phyloP scores from a whole-genome alignment of 2,888 invertebrate genomes.

The Amaurobius ferox region DNA sequence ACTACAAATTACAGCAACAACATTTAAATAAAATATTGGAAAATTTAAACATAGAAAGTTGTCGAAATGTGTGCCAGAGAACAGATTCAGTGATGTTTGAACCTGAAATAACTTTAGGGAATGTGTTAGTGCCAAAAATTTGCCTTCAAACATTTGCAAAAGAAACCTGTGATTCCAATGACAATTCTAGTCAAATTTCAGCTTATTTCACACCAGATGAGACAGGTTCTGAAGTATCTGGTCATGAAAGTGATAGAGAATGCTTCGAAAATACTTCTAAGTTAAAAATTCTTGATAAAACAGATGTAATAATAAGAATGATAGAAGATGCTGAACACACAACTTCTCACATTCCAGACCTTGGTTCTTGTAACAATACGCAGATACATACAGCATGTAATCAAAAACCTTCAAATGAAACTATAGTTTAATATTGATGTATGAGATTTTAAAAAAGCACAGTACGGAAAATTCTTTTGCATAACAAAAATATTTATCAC shows the following conservation, averaged over 20 bases:
- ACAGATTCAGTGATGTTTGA: conserved; percentile 82
- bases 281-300: neutral
- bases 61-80: conserved; percentile 87
- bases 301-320: conserved; percentile 5
- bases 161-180: conserved; percentile 46
- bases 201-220: conserved; percentile 73
- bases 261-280: conserved; percentile 22
- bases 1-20: conserved; percentile 97
- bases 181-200: conserved; percentile 70
- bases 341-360: conserved; percentile 33
- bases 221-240: conserved; percentile 60
- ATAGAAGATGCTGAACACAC: conserved; percentile 13
- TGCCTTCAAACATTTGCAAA: conserved; percentile 53
- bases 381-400: neutral
- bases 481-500: neutral
- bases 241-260: conserved; percentile 53
- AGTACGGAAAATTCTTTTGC: neutral
- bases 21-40: conserved; percentile 95
- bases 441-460: neutral
- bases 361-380: neutral
- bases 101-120: conserved; percentile 63
- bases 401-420: conserved; percentile 38
- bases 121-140: conserved; percentile 65
- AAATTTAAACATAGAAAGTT: conserved; percentile 94
- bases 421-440: conserved; percentile 33